Evolutionary conservation across 1,140 invertebrate species (phyloP), one percentile per base, ranked within the genome.

Genomic region (Drosophila sproati): DNA sequence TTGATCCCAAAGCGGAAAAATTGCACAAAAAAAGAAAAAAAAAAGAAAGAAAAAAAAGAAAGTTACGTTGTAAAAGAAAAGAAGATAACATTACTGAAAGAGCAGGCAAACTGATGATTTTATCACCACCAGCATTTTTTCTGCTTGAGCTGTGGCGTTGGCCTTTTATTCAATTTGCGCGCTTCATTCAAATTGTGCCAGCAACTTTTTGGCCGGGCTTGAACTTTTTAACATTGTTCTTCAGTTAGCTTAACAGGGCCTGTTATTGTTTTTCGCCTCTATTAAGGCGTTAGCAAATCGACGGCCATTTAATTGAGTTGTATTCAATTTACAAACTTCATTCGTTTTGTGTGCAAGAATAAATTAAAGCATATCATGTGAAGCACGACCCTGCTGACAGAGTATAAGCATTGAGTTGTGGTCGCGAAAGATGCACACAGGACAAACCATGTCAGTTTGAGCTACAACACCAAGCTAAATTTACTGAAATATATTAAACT

Each of bases 101-200:
- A 69, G 69, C 54, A 41, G 56, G 75, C 51, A 73, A 82, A 72
- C 80, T 82, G 75, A 82, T 82, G 80, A 82, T 82, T 82, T 82
- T 82, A 82, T 82, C 80, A 83, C 72, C 51, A 66, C 80, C 80
- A 79, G 75, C 80, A 82, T 61, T 83, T 82, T 82, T 83, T 83
- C 71, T 71, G 80, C 80, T 82, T 82, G 76, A 82, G 70, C 80
- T 79, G 67, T 64, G 80, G 75, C 71, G 62, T 78, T 82, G 80
- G 48, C 77, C 72, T 72, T 82, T 82, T 82, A 83, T 82, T 82
- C 80, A 83, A 83, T 82, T 82, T 82, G 80, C 52, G 74, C 51
- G 80, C 62, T 78, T 61, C 76, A 82, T 78, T 82, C 80, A 83
- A 82, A 82, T 79, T 76, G 77, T 66, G 59, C 43, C 10, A 56